phyloP scores from a whole-genome alignment of 2,113 vertebrate species.

The Anas platyrhynchos region DNA sequence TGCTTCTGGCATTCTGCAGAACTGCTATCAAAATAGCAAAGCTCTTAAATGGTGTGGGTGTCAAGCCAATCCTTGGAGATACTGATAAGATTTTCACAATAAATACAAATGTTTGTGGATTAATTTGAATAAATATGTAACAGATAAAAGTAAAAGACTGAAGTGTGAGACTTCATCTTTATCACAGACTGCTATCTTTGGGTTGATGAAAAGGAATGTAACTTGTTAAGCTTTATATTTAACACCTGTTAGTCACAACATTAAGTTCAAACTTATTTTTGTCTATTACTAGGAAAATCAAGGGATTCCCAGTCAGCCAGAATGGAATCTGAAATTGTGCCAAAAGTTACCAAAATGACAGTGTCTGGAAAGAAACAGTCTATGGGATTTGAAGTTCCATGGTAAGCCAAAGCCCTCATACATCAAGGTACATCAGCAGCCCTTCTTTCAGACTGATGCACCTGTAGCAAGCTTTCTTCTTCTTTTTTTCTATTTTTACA shows the following conservation, averaged over 20 bases:
- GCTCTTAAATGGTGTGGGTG: not conserved
- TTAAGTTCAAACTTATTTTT: constrained; percentile 60
- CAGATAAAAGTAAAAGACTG: not conserved
- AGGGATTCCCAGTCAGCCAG: constrained; percentile 78
- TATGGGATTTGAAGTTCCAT: constrained; percentile 95
- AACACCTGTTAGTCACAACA: not conserved
- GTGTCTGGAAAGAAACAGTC: constrained; percentile 97
- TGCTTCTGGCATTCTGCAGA: not conserved
- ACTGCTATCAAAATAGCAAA: not conserved
- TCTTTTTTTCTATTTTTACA: constrained; percentile 63
- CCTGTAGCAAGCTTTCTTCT: constrained; percentile 62
- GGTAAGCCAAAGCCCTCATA: constrained; percentile 83
- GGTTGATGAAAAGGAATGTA: not conserved
- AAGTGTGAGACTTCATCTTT: not conserved
- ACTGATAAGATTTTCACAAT: not conserved
- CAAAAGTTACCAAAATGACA: constrained; percentile 97
- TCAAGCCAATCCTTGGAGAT: not conserved
- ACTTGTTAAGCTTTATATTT: constrained; percentile 10
- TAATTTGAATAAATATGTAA: not conserved
- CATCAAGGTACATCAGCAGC: constrained; percentile 37
- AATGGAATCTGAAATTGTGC: constrained; percentile 89
- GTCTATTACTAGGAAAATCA: constrained; percentile 85
- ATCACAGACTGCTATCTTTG: not conserved
- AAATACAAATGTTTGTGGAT: not conserved
- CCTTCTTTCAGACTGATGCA: constrained; percentile 59